Base-by-base conservation (phyloP, 2,888 invertebrate species). In the Anticlea derivata region DNA sequence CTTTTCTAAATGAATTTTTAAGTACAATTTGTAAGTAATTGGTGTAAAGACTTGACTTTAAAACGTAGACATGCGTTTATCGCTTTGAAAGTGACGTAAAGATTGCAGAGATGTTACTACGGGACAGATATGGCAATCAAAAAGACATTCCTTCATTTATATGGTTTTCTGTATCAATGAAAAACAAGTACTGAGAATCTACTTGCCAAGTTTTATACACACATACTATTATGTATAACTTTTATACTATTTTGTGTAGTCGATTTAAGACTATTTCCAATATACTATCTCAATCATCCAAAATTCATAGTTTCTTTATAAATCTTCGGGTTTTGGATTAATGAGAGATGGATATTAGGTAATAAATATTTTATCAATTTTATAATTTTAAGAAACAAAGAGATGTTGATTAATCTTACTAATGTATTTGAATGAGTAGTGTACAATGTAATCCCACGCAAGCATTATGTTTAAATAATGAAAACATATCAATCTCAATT, bases 1-100 rank as follows among this genome's bases (percentile, higher is more conserved):
- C 61, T 61, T 53, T 50, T 46, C 10, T 41, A 51, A 46, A 44
- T 53, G 48, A 53, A 48, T 48, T 47, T n/a, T 52, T 30, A 48
- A 47, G 31, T 43, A 47, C 37, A 47, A 44, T 17, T 44, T 27
- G 5, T 30, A 12, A 31, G 13, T 6, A 26, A 48, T 48, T 53
- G 47, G 52, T 52, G 11, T 47, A 20, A 30, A 6, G n/a, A 30
- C 29, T 35, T 31, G 29, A 29, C n/a, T 20, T 47, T 20, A 22
- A 20, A 37, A 38, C 31, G 31, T 39, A 6, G 10, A 47, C 10
- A 24, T 10, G 26, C 29, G 30, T 24, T 38, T 45, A 27, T 27
- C 12, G 24, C 13, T 20, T 11, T 48, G 7, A 29, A 27, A 31
- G 17, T 34, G 23, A 35, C 7, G 24, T 10, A 27, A 10, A 17